Evolutionary conservation across 1,140 invertebrate genomes (phyloP).

Genomic region (Agrypnia vestita): DNA sequence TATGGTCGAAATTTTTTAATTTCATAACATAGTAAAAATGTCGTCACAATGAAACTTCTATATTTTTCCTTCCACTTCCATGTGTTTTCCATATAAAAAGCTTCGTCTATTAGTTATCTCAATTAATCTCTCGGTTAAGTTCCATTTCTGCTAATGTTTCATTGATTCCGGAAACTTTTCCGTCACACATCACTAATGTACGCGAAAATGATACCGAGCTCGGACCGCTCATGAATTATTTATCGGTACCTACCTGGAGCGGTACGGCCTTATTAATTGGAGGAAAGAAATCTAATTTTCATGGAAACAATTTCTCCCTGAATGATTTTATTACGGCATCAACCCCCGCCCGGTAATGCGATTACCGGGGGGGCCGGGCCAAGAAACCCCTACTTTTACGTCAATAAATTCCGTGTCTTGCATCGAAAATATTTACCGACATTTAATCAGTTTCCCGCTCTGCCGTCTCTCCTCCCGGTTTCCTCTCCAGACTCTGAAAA

Average conservation of each 20-base stretch:
- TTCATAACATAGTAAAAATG: too few relatives aligned
- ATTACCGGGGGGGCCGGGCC: slow-evolving; percentile 37
- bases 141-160: too few relatives aligned
- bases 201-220: too few relatives aligned
- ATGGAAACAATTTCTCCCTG: background rate
- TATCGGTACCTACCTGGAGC: background rate
- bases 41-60: too few relatives aligned
- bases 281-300: slow-evolving; percentile 20
- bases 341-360: slow-evolving; percentile 32
- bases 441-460: slow-evolving; percentile 51
- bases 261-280: slow-evolving; percentile 1
- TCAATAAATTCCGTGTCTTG: slow-evolving; percentile 58
- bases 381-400: slow-evolving; percentile 51
- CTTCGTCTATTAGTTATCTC: too few relatives aligned
- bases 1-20: too few relatives aligned
- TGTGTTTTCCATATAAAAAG: too few relatives aligned
- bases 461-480: background rate
- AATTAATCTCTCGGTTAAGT: too few relatives aligned
- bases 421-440: slow-evolving; percentile 58
- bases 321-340: background rate
- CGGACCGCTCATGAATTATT: background rate
- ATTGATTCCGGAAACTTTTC: too few relatives aligned
- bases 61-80: too few relatives aligned
- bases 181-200: too few relatives aligned
- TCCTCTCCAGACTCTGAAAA: too few relatives aligned